Evolutionary conservation across 2,888 invertebrate genomes (phyloP).

Genomic region (Pecten maximus): DNA sequence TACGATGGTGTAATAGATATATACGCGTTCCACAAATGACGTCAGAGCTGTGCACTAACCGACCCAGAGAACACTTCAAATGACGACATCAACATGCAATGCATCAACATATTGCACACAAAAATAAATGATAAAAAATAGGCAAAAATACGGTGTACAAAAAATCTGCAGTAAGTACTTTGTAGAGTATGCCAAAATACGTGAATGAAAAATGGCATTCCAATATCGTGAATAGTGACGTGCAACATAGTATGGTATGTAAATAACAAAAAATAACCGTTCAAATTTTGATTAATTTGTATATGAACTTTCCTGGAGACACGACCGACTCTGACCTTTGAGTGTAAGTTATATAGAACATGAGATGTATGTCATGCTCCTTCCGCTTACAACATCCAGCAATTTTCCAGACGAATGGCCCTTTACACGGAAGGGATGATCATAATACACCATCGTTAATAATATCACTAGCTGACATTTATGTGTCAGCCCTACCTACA

Average conservation of each 20-base stretch:
- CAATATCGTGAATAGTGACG: no score
- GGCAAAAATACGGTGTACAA: no score
- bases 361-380: background rate
- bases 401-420: background rate
- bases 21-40: background rate
- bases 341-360: background rate
- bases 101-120: no score
- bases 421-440: background rate
- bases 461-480: background rate
- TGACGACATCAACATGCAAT: no score
- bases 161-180: no score
- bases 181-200: no score
- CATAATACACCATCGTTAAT: background rate
- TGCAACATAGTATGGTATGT: background rate
- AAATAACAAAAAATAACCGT: background rate
- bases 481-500: background rate
- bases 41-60: background rate
- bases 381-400: slow-evolving; percentile 7
- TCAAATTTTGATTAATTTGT: background rate
- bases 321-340: background rate
- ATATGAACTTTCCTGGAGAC: background rate
- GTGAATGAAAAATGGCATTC: no score
- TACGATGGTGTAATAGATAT: no score
- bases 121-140: no score
- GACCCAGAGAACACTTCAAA: background rate